Percentiles rank a stretch among this genome's conserved stretches.
These are phyloP conservation scores for Noctua fimbriata DNA, from an alignment of 2,888 invertebrate species.

Conservation along the genomic window DNA sequence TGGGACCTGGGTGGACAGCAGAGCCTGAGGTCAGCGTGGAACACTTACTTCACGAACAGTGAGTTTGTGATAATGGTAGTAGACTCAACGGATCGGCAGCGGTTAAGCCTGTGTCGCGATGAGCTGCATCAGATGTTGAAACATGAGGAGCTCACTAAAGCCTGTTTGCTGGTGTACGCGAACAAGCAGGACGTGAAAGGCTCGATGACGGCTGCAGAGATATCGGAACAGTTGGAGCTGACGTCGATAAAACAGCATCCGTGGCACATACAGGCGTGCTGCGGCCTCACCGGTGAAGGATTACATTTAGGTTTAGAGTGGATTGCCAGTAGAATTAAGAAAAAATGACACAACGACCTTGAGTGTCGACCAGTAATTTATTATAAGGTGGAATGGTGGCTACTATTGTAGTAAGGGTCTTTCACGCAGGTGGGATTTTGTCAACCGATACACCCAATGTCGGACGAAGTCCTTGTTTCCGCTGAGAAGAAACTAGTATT, in stretches of 20 bases:
- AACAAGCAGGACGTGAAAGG: slow-evolving; percentile 94
- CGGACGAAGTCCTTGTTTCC: neutral
- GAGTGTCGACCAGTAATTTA: slow-evolving; percentile 25
- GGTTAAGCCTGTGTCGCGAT: slow-evolving; percentile 96
- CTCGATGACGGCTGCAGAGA: slow-evolving; percentile 55
- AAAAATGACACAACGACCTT: slow-evolving; percentile 49
- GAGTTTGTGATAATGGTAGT: slow-evolving; percentile 99
- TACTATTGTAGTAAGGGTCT: slow-evolving; percentile 32
- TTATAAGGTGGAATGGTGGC: slow-evolving; percentile 27
- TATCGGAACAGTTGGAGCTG: slow-evolving; percentile 92
- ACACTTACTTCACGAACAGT: slow-evolving; percentile 99
- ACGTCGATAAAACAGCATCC: slow-evolving; percentile 99
- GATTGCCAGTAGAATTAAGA: slow-evolving; percentile 59
- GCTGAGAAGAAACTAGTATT: neutral
- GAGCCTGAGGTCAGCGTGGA: slow-evolving; percentile 98
- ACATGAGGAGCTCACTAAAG: slow-evolving; percentile 97
- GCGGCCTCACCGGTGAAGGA: slow-evolving; percentile 99
- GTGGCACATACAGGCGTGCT: slow-evolving; percentile 99
- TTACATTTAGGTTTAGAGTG: slow-evolving; percentile 57
- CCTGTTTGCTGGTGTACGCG: slow-evolving; percentile 98
- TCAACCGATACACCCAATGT: neutral
- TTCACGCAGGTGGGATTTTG: slow-evolving; percentile 34
- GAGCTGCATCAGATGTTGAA: slow-evolving; percentile 98
- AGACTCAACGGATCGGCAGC: slow-evolving; percentile 98
- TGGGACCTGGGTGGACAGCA: slow-evolving; percentile 99